These are phyloP conservation scores for Capitulum mitella DNA, from an alignment of 2,888 invertebrate genomes.

Conservation along the genomic window DNA sequence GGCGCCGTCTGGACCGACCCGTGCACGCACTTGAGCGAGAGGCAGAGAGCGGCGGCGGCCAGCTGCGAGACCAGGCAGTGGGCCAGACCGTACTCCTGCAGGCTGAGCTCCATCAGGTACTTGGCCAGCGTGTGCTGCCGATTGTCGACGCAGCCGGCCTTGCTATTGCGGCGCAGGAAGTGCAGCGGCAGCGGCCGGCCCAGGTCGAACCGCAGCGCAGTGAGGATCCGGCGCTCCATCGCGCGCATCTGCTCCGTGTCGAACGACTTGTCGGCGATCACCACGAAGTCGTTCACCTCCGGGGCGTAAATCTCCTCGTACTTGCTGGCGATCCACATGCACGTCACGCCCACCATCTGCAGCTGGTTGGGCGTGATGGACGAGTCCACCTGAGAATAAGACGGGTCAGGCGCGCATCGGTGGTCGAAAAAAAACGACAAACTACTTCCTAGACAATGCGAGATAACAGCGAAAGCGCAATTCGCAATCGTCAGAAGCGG, in stretches of 20 bases:
- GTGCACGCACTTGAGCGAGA: constrained; percentile 54
- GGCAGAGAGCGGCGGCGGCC: constrained; percentile 70
- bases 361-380: constrained; percentile 61
- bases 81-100: constrained; percentile 71
- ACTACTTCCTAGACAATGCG: no score
- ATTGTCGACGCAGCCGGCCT: constrained; percentile 41
- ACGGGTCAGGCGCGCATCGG: no score
- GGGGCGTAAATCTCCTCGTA: constrained; percentile 92
- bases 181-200: constrained; percentile 80
- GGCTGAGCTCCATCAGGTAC: constrained; percentile 77
- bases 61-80: constrained; percentile 70
- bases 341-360: constrained; percentile 81
- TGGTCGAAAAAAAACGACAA: no score
- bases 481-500: no score
- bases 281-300: constrained; percentile 78
- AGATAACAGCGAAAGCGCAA: no score
- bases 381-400: constrained; percentile 54
- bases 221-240: constrained; percentile 75
- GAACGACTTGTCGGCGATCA: constrained; percentile 82
- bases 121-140: constrained; percentile 73
- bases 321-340: constrained; percentile 84
- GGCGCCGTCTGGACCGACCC: no score
- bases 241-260: constrained; percentile 64
- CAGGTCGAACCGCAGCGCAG: constrained; percentile 67
- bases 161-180: constrained; percentile 59